phyloP scores from a whole-genome alignment of 2,113 vertebrate genomes.

The Triplophysa dalaica region DNA sequence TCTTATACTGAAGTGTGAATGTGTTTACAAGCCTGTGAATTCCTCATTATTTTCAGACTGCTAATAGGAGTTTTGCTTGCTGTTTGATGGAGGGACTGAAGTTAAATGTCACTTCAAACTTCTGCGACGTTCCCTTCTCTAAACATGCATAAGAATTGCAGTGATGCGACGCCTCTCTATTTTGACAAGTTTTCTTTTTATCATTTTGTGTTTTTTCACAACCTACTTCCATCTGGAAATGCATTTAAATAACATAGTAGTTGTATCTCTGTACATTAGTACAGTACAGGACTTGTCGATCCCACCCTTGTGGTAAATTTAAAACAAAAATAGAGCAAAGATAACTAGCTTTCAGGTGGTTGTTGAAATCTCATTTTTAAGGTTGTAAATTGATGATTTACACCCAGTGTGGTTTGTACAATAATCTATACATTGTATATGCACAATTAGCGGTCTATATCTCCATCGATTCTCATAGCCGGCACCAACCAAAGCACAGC shows the following conservation, averaged over 20 bases:
- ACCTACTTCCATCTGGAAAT: not conserved
- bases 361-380: not conserved
- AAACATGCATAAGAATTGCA: constrained; percentile 46
- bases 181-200: constrained; percentile 16
- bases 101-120: constrained; percentile 53
- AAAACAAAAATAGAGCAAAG: not conserved
- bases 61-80: constrained; percentile 45
- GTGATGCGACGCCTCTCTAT: constrained; percentile 23
- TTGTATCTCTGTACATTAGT: not conserved
- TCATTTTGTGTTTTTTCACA: not conserved
- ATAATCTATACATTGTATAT: constrained; percentile 13
- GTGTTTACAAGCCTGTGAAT: not conserved
- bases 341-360: not conserved
- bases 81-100: constrained; percentile 35
- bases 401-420: not conserved
- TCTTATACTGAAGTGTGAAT: constrained; percentile 5
- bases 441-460: not conserved
- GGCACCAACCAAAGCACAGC: not conserved
- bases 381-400: not conserved
- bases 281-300: no score
- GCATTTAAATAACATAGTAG: not conserved
- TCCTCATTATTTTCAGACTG: constrained; percentile 42
- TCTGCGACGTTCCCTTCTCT: constrained; percentile 16
- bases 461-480: not conserved
- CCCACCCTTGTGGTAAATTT: not conserved